Percentiles rank a stretch among this genome's conserved stretches.
These are phyloP conservation scores for Acestrorhynchus altus DNA, from an alignment of 2,797 vertebrate species.

Conservation along the genomic window DNA sequence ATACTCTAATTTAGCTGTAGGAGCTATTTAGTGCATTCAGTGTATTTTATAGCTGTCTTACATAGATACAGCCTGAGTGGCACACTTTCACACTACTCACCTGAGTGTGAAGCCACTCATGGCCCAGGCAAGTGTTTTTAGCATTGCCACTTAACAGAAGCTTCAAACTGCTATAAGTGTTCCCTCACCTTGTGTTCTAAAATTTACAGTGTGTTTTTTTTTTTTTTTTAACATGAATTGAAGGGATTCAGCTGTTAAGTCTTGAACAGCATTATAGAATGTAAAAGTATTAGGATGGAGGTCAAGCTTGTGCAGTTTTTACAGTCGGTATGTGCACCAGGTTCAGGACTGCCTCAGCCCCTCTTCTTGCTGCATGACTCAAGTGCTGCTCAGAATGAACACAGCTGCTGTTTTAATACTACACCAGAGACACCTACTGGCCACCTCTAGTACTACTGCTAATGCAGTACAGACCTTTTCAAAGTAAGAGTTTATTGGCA, in stretches of 20 bases:
- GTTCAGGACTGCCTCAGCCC: neutral
- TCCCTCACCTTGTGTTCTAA: neutral
- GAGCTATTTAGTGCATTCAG: neutral
- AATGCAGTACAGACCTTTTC: constrained; percentile 8
- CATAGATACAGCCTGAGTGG: constrained; percentile 8
- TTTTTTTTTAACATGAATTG: neutral
- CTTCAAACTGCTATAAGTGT: neutral
- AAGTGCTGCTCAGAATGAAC: constrained; percentile 20
- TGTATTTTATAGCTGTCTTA: neutral
- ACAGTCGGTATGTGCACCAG: neutral
- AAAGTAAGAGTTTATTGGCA: neutral
- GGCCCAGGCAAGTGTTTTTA: neutral
- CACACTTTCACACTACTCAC: neutral
- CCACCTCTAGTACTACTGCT: constrained; percentile 20
- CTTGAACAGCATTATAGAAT: constrained; percentile 13
- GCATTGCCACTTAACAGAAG: neutral
- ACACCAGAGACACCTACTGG: constrained; percentile 24
- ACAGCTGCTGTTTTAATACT: constrained; percentile 2
- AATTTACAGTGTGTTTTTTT: neutral
- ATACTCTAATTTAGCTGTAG: neutral
- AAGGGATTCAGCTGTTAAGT: neutral
- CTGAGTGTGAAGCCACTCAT: too few species aligned
- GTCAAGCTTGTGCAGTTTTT: constrained; percentile 6
- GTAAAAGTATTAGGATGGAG: constrained; percentile 1
- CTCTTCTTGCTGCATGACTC: neutral